phyloP scores from a whole-genome alignment of 2,113 vertebrate species.

The Rhinopithecus roxellana region DNA sequence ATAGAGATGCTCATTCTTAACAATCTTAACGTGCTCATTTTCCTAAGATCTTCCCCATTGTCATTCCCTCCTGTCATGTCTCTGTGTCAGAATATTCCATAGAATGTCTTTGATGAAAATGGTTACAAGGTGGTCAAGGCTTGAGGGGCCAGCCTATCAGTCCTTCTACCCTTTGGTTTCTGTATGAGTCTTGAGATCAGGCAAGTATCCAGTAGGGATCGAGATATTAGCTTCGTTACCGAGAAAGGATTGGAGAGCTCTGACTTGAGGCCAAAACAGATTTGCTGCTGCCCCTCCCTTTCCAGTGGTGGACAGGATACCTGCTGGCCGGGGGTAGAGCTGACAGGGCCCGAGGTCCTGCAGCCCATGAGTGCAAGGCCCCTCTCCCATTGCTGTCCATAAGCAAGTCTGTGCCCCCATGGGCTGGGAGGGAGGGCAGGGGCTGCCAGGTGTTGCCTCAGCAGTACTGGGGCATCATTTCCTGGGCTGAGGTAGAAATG shows the following conservation, averaged over 20 bases:
- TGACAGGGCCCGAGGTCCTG: accelerated
- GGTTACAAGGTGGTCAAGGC: neutral
- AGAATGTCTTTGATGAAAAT: neutral
- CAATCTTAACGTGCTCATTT: accelerated
- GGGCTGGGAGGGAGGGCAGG: accelerated
- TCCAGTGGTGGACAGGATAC: accelerated
- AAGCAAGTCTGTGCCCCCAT: accelerated
- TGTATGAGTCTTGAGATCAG: accelerated
- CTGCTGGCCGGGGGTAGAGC: too few relatives aligned
- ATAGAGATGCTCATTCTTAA: neutral
- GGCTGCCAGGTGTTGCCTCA: accelerated
- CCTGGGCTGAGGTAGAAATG: neutral
- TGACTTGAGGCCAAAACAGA: accelerated
- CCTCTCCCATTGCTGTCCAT: neutral
- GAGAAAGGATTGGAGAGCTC: neutral
- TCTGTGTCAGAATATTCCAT: accelerated
- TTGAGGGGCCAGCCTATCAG: accelerated
- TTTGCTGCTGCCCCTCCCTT: neutral
- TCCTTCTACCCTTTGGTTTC: neutral
- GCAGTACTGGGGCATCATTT: neutral
- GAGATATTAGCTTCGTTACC: accelerated
- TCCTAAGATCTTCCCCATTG: neutral
- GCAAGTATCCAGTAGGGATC: accelerated
- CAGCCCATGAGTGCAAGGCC: accelerated
- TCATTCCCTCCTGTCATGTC: neutral